Evolutionary conservation across 2,113 vertebrate genomes (phyloP), one percentile per base, ranked within the genome.

Genomic region (Saguinus midas): DNA sequence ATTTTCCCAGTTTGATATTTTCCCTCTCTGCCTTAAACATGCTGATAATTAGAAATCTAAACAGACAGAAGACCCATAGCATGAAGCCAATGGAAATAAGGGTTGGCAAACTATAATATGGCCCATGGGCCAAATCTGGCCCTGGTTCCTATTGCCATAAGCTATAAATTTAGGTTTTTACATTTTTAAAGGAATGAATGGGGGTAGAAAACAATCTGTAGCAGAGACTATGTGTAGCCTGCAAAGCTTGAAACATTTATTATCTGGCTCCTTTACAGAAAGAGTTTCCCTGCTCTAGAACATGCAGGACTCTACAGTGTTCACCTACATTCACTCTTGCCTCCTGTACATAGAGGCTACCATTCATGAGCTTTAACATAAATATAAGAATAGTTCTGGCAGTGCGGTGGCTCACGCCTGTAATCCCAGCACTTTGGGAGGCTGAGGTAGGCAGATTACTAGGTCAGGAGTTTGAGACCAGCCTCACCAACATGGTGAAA

Each of bases 11-110:
- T 90, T 86, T 82, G 45, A 70, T 79, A 72, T 78, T 85, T 89
- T 87, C 83, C 43, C 82, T 93, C 35, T 73, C n/a, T 79, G 75
- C 64, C 37, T 92, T 95, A 80, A 91, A 91, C 50, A 76, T 72
- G 43, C 27, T 68, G 27, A 45, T 72, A 61, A 94, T 52, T 37
- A 82, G 84, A 93, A 95, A 66, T 87, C 55, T 37, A 48, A 92
- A 91, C 64, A 96, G 52, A 7, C 29, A 89, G 82, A 87, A 89
- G 43, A 90, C 29, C n/a, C 23, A 40, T 91, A 91, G 50, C 84
- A 37, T 86, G 86, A 87, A 48, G 29, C 52, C 21, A 66, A 0
- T 61, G 55, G 82, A 68, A 86, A 29, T 64, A 64, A 32, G 32
- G 12, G 6, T 16, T 91, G 82, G 90, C 85, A 92, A 97, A 93